Percentiles rank a stretch among this genome's conserved stretches.
Evolutionary conservation across 2,888 invertebrate genomes (phyloP).

Genomic region (Drosophila falleni): DNA sequence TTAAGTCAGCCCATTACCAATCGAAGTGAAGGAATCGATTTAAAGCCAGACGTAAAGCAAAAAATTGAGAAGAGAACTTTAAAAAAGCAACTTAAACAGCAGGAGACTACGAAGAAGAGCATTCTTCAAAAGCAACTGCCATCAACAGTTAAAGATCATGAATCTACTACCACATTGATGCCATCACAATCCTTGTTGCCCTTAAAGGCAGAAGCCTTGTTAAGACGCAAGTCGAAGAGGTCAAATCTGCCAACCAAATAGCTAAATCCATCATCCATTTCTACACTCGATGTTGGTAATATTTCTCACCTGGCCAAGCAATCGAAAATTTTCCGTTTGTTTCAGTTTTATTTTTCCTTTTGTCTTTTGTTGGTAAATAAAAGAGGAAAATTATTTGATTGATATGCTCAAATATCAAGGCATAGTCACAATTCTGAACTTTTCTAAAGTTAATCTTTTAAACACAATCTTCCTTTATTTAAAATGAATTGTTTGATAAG

Average conservation of each 20-base stretch:
- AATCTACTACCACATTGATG: conserved; percentile 41
- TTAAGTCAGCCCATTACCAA: not conserved
- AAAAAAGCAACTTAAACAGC: conserved; percentile 12
- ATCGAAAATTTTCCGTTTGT: conserved; percentile 44
- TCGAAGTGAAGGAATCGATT: not conserved
- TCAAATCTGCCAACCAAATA: conserved; percentile 23
- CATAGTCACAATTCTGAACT: not conserved
- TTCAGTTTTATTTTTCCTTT: not conserved
- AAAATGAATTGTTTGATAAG: too few species aligned
- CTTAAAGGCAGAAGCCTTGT: not conserved
- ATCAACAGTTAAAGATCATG: not conserved
- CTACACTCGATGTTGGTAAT: not conserved
- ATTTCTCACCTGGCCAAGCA: not conserved
- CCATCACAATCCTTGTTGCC: conserved; percentile 6
- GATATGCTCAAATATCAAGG: conserved; percentile 3
- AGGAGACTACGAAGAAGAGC: conserved; percentile 14
- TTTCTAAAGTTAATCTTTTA: not conserved
- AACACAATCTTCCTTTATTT: too few species aligned
- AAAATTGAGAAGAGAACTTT: conserved; percentile 12
- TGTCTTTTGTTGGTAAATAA: conserved; percentile 10
- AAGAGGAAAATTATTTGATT: conserved; percentile 9
- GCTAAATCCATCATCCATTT: not conserved
- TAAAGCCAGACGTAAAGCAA: conserved; percentile 7
- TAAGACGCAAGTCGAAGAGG: conserved; percentile 36
- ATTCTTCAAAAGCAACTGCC: not conserved